A percentile compares a stretch with the other conserved stretches of the same genome.
Evolutionary conservation across 2,797 vertebrate genomes (phyloP).

Genomic region (Melanotaenia nigrans): DNA sequence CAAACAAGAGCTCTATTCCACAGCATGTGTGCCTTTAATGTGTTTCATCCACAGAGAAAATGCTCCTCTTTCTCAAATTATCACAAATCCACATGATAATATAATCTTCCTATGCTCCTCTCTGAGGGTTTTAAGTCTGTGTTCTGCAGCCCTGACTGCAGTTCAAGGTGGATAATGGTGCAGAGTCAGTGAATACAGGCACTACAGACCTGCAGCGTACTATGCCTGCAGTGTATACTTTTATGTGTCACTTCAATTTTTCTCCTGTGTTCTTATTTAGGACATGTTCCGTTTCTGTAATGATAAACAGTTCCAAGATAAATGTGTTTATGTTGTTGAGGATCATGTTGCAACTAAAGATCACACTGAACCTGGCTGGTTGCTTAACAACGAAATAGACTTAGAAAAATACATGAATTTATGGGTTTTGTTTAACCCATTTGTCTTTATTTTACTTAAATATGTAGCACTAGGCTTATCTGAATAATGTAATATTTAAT

Average conservation of each 20-base stretch:
- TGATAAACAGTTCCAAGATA: constrained; percentile 21
- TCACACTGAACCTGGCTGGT: constrained; percentile 2
- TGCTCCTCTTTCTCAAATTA: constrained; percentile 15
- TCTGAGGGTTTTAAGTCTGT: constrained; percentile 52
- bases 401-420: neutral
- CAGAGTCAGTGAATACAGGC: constrained; percentile 8
- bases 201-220: neutral
- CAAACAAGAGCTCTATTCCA: constrained; percentile 34
- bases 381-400: neutral
- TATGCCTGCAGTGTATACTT: neutral
- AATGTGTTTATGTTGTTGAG: constrained; percentile 18
- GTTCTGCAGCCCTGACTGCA: constrained; percentile 32
- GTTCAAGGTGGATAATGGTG: constrained; percentile 33
- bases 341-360: constrained; percentile 17
- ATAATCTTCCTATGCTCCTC: constrained; percentile 31
- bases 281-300: constrained; percentile 10
- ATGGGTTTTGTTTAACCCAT: no score
- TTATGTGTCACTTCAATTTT: neutral
- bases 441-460: no score
- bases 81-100: constrained; percentile 30
- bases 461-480: no score
- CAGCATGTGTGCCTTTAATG: constrained; percentile 26
- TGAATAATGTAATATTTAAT: no score
- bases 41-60: constrained; percentile 42
- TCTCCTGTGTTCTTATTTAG: constrained; percentile 5